Evolutionary conservation across 2,113 vertebrate genomes (phyloP).

Genomic region (Odontophorus gujanensis): DNA sequence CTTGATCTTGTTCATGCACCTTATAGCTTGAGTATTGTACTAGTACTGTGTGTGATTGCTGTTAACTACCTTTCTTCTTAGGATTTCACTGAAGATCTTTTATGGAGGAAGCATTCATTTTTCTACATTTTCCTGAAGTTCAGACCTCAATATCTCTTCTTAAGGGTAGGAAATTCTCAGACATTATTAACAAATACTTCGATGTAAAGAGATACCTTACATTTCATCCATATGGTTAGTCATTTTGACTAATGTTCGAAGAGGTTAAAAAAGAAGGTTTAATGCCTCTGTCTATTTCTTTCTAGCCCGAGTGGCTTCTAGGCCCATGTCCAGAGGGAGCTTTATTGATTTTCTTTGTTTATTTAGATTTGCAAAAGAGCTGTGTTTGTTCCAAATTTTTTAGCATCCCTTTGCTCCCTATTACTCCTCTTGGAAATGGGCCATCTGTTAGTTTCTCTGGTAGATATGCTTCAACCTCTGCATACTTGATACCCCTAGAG

Average conservation of each 20-base stretch:
- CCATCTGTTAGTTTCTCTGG: not conserved
- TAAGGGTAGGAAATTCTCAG: not conserved
- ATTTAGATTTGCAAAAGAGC: not conserved
- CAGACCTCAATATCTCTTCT: not conserved
- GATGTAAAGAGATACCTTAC: not conserved
- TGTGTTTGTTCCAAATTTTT: not conserved
- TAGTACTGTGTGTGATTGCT: not conserved
- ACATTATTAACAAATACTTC: not conserved
- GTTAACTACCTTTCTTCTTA: not conserved
- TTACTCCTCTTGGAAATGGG: not conserved
- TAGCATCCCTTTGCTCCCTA: not conserved
- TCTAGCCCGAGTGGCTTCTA: not conserved
- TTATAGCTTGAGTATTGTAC: not conserved
- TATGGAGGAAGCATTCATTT: not conserved
- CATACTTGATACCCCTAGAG: not conserved
- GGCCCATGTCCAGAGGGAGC: not conserved
- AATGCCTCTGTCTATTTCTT: not conserved
- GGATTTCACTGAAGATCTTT: not conserved
- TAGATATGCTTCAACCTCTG: not conserved
- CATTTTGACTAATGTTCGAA: not conserved
- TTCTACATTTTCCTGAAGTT: not conserved
- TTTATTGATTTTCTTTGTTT: not conserved
- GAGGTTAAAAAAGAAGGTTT: not conserved
- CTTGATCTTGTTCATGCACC: conserved; percentile 51
- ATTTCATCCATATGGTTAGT: not conserved